Percentiles rank a stretch among this genome's conserved stretches.
These are phyloP conservation scores for Myrmophylax atrothorax DNA, from an alignment of 2,113 vertebrate genomes.

Conservation along the genomic window DNA sequence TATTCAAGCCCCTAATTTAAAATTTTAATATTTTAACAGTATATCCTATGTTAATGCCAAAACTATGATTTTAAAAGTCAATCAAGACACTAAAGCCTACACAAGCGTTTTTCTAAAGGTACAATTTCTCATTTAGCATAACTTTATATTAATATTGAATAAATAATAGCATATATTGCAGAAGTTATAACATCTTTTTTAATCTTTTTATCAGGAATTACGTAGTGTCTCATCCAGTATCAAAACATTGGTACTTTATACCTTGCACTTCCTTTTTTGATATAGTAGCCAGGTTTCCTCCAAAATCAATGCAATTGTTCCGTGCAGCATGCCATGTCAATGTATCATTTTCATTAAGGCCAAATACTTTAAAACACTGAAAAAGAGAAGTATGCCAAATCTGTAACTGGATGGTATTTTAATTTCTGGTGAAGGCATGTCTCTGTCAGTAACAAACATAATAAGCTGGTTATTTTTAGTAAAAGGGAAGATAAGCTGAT, in stretches of 20 bases:
- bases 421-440: background rate
- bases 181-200: background rate
- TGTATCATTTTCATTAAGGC: constrained; percentile 65
- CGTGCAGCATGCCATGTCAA: constrained; percentile 83
- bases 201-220: background rate
- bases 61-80: background rate
- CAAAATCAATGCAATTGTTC: constrained; percentile 74
- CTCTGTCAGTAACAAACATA: background rate
- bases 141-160: background rate
- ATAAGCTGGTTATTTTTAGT: background rate
- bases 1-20: background rate
- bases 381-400: background rate
- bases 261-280: constrained; percentile 83
- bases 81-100: background rate
- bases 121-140: background rate
- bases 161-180: background rate
- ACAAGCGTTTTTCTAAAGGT: background rate
- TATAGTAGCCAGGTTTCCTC: constrained; percentile 90
- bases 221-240: background rate
- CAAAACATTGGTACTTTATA: constrained; percentile 26
- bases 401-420: background rate
- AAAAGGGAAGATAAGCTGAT: background rate
- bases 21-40: background rate
- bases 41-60: background rate
- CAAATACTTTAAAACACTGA: constrained; percentile 87